Percentiles rank a stretch among this genome's conserved stretches.
phyloP scores from a whole-genome alignment of 2,797 vertebrate species.

The Poecilia gillii region DNA sequence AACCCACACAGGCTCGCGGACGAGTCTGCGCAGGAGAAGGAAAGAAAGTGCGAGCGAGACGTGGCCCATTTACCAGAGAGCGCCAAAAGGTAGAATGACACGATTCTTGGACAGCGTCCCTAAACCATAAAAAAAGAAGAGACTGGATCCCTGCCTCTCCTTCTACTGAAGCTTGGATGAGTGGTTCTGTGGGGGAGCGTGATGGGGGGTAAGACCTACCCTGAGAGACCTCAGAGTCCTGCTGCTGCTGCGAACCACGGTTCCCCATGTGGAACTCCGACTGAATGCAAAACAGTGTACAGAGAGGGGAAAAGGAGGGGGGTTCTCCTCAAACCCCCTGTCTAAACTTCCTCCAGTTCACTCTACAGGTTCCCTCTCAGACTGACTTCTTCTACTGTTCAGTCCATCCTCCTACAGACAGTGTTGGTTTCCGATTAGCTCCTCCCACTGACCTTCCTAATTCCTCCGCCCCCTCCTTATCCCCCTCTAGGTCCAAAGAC shows the following conservation, averaged over 20 bases:
- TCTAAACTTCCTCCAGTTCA: constrained; percentile 50
- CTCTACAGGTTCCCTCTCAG: constrained; percentile 69
- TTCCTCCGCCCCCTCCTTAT: background rate
- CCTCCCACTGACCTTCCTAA: constrained; percentile 72
- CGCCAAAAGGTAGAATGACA: constrained; percentile 34
- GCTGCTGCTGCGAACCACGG: constrained; percentile 71
- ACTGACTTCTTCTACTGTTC: constrained; percentile 61
- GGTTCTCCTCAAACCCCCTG: constrained; percentile 57
- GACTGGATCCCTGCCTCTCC: constrained; percentile 39
- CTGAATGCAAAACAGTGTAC: constrained; percentile 23
- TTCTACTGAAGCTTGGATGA: constrained; percentile 12
- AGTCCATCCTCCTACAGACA: constrained; percentile 54
- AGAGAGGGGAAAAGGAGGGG: constrained; percentile 38
- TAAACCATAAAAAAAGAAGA: constrained; percentile 15
- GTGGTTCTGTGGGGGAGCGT: background rate
- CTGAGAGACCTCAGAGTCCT: constrained; percentile 72
- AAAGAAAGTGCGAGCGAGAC: constrained; percentile 39
- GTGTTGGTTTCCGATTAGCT: constrained; percentile 55
- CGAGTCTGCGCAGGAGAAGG: constrained; percentile 53
- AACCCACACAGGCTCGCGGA: constrained; percentile 64
- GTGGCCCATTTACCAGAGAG: constrained; percentile 40
- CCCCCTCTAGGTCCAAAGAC: constrained; percentile 20
- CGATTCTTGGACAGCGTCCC: constrained; percentile 51
- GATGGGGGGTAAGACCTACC: constrained; percentile 69
- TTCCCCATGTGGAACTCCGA: constrained; percentile 75